A percentile compares a stretch with the other conserved stretches of the same genome.
Conservation (phyloP, 1,140 invertebrate genomes). For the Drosophila lacteicornis region DNA sequence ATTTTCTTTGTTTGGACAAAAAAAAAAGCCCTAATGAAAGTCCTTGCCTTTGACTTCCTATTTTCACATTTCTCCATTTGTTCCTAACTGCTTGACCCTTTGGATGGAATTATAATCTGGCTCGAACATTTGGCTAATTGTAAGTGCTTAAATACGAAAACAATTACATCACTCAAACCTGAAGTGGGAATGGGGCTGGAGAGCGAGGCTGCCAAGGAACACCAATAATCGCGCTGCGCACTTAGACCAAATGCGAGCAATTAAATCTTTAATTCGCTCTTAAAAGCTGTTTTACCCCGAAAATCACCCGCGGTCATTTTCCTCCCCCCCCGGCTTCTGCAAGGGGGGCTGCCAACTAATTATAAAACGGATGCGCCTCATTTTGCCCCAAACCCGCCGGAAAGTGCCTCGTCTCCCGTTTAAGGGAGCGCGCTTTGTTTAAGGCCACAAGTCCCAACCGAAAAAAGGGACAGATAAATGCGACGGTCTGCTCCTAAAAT, state of each 20-base stretch:
- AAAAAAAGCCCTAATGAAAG: neutral
- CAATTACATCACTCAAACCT: slow-evolving; percentile 72
- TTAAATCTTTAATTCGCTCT: slow-evolving; percentile 80
- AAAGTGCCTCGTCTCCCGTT: slow-evolving; percentile 1
- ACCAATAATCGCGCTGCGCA: slow-evolving; percentile 61
- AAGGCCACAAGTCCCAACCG: slow-evolving; percentile 47
- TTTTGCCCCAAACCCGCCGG: slow-evolving; percentile 17
- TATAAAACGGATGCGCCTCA: slow-evolving; percentile 75
- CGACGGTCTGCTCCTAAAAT: slow-evolving; percentile 73
- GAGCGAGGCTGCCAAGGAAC: slow-evolving; percentile 11
- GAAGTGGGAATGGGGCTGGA: slow-evolving; percentile 16
- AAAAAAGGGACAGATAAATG: slow-evolving; percentile 78
- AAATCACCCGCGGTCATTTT: slow-evolving; percentile 17
- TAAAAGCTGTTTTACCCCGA: slow-evolving; percentile 59
- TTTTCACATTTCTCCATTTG: neutral
- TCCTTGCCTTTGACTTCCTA: neutral
- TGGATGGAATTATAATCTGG: slow-evolving; percentile 12
- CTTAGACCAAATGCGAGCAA: slow-evolving; percentile 71
- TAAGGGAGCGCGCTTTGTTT: slow-evolving; percentile 54
- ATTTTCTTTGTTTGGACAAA: too few species aligned
- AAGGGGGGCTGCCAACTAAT: slow-evolving; percentile 65
- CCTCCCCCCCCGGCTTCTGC: slow-evolving; percentile 7
- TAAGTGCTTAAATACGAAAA: slow-evolving; percentile 61
- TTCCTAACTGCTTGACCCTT: slow-evolving; percentile 6
- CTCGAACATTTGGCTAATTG: slow-evolving; percentile 29